Percentiles rank a stretch among this genome's conserved stretches.
Conservation (phyloP, 2,797 vertebrate species). For the Rousettus madagascariensis region DNA sequence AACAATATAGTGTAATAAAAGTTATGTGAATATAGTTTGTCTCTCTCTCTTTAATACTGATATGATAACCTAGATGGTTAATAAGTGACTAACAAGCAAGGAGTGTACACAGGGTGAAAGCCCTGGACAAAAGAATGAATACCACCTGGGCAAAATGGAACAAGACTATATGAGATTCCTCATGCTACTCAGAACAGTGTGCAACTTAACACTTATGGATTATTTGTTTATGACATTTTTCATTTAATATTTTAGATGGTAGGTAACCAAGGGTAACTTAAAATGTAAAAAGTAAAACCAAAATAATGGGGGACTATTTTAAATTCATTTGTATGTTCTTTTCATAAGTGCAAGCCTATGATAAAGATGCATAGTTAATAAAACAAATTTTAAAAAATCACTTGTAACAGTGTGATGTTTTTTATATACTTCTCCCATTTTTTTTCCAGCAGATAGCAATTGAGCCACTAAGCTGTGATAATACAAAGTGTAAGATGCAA, state of each 20-base stretch:
- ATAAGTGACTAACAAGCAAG: no score
- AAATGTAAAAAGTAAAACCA: background rate
- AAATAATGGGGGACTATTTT: background rate
- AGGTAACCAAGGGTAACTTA: background rate
- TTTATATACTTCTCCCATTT: background rate
- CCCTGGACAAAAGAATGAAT: background rate
- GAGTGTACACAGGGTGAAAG: background rate
- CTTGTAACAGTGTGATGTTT: background rate
- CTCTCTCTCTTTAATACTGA: background rate
- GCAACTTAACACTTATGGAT: background rate
- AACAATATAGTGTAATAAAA: background rate
- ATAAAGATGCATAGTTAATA: background rate
- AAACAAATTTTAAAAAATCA: constrained; percentile 4
- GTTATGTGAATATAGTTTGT: background rate
- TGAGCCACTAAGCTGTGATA: background rate
- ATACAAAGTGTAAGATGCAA: background rate
- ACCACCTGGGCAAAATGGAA: background rate
- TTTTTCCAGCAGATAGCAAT: background rate
- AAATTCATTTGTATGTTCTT: background rate
- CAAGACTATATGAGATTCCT: background rate
- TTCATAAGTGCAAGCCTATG: background rate
- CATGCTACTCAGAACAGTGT: no score
- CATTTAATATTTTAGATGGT: no score
- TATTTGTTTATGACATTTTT: background rate
- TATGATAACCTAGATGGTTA: background rate